Percentiles rank a stretch among this genome's conserved stretches.
These are phyloP conservation scores for Telmatochromis bifrenatus DNA, from an alignment of 2,113 vertebrate genomes.

Conservation along the genomic window DNA sequence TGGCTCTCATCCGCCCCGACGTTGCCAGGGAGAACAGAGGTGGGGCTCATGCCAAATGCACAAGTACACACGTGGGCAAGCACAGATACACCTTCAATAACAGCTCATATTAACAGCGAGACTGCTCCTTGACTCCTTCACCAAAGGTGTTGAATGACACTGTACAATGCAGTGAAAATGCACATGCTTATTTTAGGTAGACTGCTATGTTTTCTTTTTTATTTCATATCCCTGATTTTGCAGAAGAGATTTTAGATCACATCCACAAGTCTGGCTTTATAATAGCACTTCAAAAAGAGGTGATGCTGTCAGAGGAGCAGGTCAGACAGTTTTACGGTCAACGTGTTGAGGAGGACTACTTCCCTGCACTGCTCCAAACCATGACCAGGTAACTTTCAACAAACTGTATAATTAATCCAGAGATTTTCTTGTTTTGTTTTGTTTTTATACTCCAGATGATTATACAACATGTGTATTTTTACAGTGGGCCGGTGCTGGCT, in stretches of 20 bases:
- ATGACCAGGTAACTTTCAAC: slow-evolving; percentile 63
- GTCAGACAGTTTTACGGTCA: slow-evolving; percentile 71
- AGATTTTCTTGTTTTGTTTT: neutral
- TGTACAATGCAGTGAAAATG: neutral
- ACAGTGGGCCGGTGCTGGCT: slow-evolving; percentile 69
- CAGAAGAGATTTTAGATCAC: slow-evolving; percentile 68
- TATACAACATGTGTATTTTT: neutral
- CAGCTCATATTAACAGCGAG: neutral
- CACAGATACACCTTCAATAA: neutral
- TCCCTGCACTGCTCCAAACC: slow-evolving; percentile 53
- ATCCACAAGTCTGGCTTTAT: slow-evolving; percentile 69
- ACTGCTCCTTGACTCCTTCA: neutral
- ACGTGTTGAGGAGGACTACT: slow-evolving; percentile 60
- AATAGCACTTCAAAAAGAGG: slow-evolving; percentile 68
- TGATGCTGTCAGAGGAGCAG: slow-evolving; percentile 66
- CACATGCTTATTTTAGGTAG: neutral
- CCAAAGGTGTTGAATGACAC: neutral
- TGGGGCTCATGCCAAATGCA: slow-evolving; percentile 56
- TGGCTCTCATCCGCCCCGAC: slow-evolving; percentile 72
- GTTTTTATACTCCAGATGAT: neutral
- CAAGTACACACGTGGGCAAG: neutral
- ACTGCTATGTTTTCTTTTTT: neutral
- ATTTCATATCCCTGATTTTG: neutral
- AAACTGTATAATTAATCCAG: neutral
- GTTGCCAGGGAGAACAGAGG: slow-evolving; percentile 69